Conservation (phyloP, 2,797 vertebrate genomes). For the Chaenodraco wilsoni region DNA sequence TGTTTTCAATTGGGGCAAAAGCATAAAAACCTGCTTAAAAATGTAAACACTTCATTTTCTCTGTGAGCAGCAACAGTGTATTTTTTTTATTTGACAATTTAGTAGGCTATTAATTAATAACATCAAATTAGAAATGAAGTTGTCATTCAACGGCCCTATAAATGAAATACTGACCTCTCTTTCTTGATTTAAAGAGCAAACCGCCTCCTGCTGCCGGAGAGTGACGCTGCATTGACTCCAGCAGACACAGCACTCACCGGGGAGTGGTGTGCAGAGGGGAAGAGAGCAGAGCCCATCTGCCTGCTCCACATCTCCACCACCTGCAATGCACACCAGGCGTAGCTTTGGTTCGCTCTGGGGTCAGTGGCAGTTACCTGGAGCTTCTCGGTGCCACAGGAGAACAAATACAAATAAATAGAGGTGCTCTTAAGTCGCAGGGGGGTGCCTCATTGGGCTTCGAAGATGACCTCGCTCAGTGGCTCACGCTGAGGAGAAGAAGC, state of each 20-base stretch:
- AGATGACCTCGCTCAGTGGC: slow-evolving; percentile 62
- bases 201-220: slow-evolving; percentile 1
- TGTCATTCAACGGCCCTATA: not conserved
- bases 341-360: slow-evolving; percentile 66
- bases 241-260: slow-evolving; percentile 5
- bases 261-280: slow-evolving; percentile 4
- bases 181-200: slow-evolving; percentile 22
- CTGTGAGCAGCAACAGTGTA: not conserved
- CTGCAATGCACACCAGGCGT: slow-evolving; percentile 65
- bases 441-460: slow-evolving; percentile 59
- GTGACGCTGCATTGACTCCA: slow-evolving; percentile 20
- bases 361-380: slow-evolving; percentile 73
- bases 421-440: slow-evolving; percentile 68
- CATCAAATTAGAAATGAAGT: not conserved
- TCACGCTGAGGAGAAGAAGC: slow-evolving; percentile 81
- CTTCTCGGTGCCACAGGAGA: slow-evolving; percentile 68
- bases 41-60: not conserved
- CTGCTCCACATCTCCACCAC: slow-evolving; percentile 66
- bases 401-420: slow-evolving; percentile 82
- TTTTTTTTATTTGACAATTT: not conserved
- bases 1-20: not conserved
- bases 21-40: not conserved
- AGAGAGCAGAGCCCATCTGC: slow-evolving; percentile 28
- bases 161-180: slow-evolving; percentile 4
- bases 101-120: not conserved